phyloP scores from a whole-genome alignment of 2,888 invertebrate species.

The Agapetus fuscipes region DNA sequence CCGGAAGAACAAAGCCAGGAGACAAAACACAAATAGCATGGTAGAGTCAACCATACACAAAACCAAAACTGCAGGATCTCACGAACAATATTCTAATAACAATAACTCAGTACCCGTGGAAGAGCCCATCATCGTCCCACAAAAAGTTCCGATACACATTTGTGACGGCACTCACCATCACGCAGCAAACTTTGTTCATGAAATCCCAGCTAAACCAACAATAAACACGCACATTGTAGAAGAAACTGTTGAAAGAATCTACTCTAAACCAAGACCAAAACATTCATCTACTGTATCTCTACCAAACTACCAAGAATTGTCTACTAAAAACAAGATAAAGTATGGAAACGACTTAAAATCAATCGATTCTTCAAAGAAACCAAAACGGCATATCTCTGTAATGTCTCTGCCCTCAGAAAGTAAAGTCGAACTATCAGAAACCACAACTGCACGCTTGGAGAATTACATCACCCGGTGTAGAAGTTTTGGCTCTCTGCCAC shows the following conservation, averaged over 20 bases:
- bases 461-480: constrained; percentile 36
- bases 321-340: constrained; percentile 27
- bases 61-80: too few relatives aligned
- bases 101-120: constrained; percentile 24
- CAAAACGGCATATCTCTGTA: constrained; percentile 23
- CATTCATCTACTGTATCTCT: constrained; percentile 42
- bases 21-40: constrained; percentile 28
- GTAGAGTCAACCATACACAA: constrained; percentile 26
- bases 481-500: constrained; percentile 37
- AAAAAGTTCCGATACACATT: constrained; percentile 31
- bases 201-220: too few relatives aligned
- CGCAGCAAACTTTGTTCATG: constrained; percentile 24
- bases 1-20: constrained; percentile 26
- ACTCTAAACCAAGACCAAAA: too few relatives aligned
- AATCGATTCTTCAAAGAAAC: constrained; percentile 23
- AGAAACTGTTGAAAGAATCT: too few relatives aligned
- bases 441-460: constrained; percentile 33
- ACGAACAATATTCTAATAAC: constrained; percentile 27
- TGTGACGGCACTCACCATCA: constrained; percentile 28
- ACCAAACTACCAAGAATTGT: constrained; percentile 43
- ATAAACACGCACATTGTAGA: too few relatives aligned
- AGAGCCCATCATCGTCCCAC: constrained; percentile 32
- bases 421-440: constrained; percentile 26
- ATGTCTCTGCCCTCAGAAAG: constrained; percentile 27
- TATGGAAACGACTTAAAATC: too few relatives aligned